Evolutionary conservation across 1,140 invertebrate genomes (phyloP).

Genomic region (Campoletis sonorensis): DNA sequence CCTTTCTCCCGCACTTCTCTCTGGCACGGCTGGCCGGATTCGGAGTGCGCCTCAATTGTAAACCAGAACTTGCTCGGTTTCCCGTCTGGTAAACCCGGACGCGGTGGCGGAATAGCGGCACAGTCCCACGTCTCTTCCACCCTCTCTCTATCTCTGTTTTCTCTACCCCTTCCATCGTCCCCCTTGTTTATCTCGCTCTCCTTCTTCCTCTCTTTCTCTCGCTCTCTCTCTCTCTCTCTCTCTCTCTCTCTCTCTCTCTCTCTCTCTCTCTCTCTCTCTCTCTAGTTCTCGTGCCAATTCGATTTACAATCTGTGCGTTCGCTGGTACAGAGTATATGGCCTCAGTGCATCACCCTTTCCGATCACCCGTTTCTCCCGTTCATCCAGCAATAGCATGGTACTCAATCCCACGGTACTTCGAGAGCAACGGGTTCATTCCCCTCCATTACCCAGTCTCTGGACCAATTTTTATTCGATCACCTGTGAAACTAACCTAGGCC

Average conservation of each 20-base stretch:
- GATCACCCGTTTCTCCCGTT: conserved; percentile 22
- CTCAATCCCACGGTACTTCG: conserved; percentile 41
- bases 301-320: conserved; percentile 49
- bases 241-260: conserved; percentile 27
- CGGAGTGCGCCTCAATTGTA: conserved; percentile 45
- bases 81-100: conserved; percentile 45
- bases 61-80: conserved; percentile 45
- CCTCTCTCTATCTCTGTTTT: conserved; percentile 16
- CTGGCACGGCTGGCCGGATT: conserved; percentile 40
- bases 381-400: conserved; percentile 30
- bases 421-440: conserved; percentile 44
- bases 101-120: conserved; percentile 15
- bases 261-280: conserved; percentile 20
- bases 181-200: conserved; percentile 10
- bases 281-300: conserved; percentile 47
- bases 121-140: conserved; percentile 2
- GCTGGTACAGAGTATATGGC: conserved; percentile 33
- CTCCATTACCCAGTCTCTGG: conserved; percentile 45
- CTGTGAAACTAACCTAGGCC: conserved; percentile 47
- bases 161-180: too few relatives aligned
- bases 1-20: background rate
- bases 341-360: conserved; percentile 35
- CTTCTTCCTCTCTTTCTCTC: too few relatives aligned
- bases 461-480: conserved; percentile 52
- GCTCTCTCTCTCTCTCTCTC: conserved; percentile 20